Base-by-base conservation (phyloP, 2,888 invertebrate species). In the Campoletis raptor region DNA sequence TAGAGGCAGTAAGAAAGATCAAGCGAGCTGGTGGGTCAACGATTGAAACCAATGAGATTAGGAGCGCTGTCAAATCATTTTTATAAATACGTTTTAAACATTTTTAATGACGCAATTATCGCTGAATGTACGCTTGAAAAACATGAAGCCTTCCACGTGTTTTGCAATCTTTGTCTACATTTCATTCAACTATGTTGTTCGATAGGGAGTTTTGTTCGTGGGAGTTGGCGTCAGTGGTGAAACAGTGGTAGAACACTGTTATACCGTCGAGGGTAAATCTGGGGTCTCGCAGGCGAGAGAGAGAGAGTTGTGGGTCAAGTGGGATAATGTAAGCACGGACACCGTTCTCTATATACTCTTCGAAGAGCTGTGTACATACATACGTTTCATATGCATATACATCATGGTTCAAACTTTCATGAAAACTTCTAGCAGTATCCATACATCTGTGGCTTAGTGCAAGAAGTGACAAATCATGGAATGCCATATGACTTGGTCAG, bases 141-240 rank as follows among this genome's bases (percentile, higher is more conserved):
- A 48, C 69, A 12, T 66, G 18, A 86, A 86, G 82, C 76, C 78
- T 81, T 82, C 77, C 82, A 85, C 83, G 81, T 82, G 86, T 79
- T 89, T 88, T 40, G 82, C 81, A 89, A 89, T 90, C 89, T 90
- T 90, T 89, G 89, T 88, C 85, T 85, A 88, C 85, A 89, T 90
- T 90, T 86, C 81, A 85, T 66, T 81, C 76, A 57, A 82, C 83
- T 36, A 24, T 81, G 64, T 67, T 67, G 48, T 72, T 73, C 48
- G 57, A 40, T 73, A 67, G 67, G 45, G 18, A 52, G 40, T 66
- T 72, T 37, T 69, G 64, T 64, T 69, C 66, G 30, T 48, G 18
- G 48, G 72, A 69, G 52, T 81, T 81, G 81, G 77, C 69, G 52
- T 57, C 52, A 57, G 66, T 81, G 67, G 83, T 61, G 86, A 70